These are phyloP conservation scores for Ranitomeya variabilis DNA, from an alignment of 2,113 vertebrate species.

Conservation along the genomic window DNA sequence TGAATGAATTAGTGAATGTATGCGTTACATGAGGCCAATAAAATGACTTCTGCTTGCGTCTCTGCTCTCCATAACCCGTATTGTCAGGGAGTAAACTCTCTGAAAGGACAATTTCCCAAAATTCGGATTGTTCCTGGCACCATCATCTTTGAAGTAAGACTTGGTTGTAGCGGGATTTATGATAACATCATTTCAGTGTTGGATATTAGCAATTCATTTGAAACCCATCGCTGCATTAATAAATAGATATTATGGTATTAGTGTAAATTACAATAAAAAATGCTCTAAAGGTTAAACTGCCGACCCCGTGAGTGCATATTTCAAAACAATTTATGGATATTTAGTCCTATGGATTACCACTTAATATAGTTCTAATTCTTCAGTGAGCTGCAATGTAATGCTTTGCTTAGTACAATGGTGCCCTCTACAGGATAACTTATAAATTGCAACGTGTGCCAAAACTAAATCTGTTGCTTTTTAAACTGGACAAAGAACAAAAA, in stretches of 20 bases:
- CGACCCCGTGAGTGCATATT: conserved; percentile 23
- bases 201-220: conserved; percentile 13
- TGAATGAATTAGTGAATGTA: neutral
- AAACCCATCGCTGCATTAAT: neutral
- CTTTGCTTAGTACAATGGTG: conserved; percentile 20
- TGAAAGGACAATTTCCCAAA: neutral
- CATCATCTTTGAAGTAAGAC: neutral
- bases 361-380: neutral
- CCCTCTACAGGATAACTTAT: conserved; percentile 20
- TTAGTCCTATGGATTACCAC: conserved; percentile 14
- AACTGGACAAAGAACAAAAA: neutral
- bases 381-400: neutral
- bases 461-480: neutral
- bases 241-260: conserved; percentile 28
- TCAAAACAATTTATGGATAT: conserved; percentile 46
- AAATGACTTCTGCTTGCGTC: neutral
- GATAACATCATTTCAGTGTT: neutral
- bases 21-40: neutral
- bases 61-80: neutral
- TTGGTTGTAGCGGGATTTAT: neutral
- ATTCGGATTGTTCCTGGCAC: too few relatives aligned
- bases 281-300: conserved; percentile 24
- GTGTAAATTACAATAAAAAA: conserved; percentile 20
- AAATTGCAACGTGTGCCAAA: neutral
- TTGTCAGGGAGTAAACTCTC: neutral